phyloP scores from a whole-genome alignment of 2,888 invertebrate species.

The Apamea crenata region DNA sequence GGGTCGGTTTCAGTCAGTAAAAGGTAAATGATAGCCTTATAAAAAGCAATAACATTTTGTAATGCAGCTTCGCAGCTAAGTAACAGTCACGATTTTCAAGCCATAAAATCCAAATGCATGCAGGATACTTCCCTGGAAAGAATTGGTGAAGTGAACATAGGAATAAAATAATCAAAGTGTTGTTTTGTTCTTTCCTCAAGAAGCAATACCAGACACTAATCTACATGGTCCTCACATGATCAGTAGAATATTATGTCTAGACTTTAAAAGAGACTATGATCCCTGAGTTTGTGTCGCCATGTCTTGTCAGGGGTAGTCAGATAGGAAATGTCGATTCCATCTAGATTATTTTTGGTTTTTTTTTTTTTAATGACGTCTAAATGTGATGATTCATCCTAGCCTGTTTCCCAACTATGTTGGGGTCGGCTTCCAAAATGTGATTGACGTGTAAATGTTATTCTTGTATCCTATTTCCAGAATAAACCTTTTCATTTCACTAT shows the following conservation, averaged over 20 bases:
- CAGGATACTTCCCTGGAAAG: neutral
- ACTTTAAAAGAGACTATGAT: neutral
- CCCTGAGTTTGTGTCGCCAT: too few species aligned
- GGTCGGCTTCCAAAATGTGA: neutral
- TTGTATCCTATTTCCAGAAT: neutral
- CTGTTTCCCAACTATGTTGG: too few species aligned
- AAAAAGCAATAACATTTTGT: neutral
- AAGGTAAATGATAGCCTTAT: neutral
- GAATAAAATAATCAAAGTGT: neutral
- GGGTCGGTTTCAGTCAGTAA: too few species aligned
- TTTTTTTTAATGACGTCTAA: neutral
- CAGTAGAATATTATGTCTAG: neutral
- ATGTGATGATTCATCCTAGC: neutral
- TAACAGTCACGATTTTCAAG: neutral
- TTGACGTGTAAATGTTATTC: neutral
- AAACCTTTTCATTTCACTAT: neutral
- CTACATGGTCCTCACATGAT: neutral
- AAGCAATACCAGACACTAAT: neutral
- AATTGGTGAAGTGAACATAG: neutral
- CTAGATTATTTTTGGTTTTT: neutral
- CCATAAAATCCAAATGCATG: neutral
- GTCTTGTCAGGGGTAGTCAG: too few species aligned
- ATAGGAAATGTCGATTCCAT: too few species aligned
- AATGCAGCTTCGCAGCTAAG: neutral
- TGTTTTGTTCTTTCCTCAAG: neutral